Evolutionary conservation across 1,140 invertebrate species (phyloP), one percentile per base, ranked within the genome.

Genomic region (Camponotus floridanus): DNA sequence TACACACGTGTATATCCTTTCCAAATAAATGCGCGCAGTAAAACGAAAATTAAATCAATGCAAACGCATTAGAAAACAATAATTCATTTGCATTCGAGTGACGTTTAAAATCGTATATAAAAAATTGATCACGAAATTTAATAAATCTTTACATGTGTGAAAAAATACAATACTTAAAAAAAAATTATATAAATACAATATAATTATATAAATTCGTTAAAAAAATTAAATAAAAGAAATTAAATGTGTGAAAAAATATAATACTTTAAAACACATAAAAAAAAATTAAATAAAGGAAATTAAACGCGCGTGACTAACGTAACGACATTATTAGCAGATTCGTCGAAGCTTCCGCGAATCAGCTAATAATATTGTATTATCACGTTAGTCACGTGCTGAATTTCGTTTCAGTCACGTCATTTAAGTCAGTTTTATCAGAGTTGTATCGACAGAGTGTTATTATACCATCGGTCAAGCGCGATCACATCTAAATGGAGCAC

Each of bases 331-430:
- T 74, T 59, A 74, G 36, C n/a, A n/a, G 57, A 39, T 74, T 74
- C 51, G n/a, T 74, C 39, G 71, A 74, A 45, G 57, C 59, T 33
- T 45, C 36, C n/a, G 26, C 51, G 26, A 79, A 36, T 80, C 45
- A 59, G 48, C 65, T 31, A 42, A 80, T 55, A 78, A 79, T 39
- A 80, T 68, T 45, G 13, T 39, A 80, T 68, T 62, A 13, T n/a
- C 76, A 36, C 65, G 67, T 57, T 70, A 70, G 48, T 55, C 64
- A 80, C 64, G 65, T 36, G 42, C 65, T 57, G 70, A 80, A 70
- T 80, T 65, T 57, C 67, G 13, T 21, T 68, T 68, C 15, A 83
- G 55, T 83, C 68, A 61, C 79, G 68, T 83, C 48, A 80, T 59
- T 21, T 33, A 42, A 64, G 51, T 80, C 65, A 70, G 65, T 18